Conservation (phyloP, 2,888 invertebrate species). For the Brachyptera putata region DNA sequence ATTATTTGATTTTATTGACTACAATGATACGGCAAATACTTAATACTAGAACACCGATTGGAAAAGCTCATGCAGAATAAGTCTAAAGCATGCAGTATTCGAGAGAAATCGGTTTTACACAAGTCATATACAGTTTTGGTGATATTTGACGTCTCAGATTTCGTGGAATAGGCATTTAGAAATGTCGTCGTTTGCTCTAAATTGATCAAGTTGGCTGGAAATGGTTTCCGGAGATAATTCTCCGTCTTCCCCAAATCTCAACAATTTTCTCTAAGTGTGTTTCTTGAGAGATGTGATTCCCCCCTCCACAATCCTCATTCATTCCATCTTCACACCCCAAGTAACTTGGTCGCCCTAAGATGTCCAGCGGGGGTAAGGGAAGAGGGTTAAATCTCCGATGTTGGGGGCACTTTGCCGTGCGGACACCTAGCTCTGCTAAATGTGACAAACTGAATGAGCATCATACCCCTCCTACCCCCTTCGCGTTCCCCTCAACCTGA, state of each 20-base stretch:
- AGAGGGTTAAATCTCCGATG: slow-evolving; percentile 11
- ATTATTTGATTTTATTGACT: background rate
- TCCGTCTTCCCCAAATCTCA: background rate
- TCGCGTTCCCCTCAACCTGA: background rate
- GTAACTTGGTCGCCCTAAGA: too few relatives aligned
- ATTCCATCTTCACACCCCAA: too few relatives aligned
- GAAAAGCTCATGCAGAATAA: too few relatives aligned
- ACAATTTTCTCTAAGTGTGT: slow-evolving; percentile 8
- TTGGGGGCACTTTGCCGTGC: slow-evolving; percentile 12
- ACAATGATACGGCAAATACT: background rate
- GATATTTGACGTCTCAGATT: too few relatives aligned
- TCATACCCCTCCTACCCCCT: background rate
- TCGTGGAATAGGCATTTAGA: background rate
- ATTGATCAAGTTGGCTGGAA: background rate
- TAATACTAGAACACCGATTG: too few relatives aligned
- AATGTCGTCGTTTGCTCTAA: background rate
- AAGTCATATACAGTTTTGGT: too few relatives aligned
- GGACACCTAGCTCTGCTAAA: slow-evolving; percentile 12
- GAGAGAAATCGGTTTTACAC: too few relatives aligned
- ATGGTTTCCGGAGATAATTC: background rate
- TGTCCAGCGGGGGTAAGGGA: background rate
- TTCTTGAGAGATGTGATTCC: too few relatives aligned
- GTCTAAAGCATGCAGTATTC: too few relatives aligned
- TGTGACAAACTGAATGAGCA: slow-evolving; percentile 11
- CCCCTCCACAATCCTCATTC: too few relatives aligned